Conservation (phyloP, 1,140 invertebrate species). For the Euwallacea fornicatus region DNA sequence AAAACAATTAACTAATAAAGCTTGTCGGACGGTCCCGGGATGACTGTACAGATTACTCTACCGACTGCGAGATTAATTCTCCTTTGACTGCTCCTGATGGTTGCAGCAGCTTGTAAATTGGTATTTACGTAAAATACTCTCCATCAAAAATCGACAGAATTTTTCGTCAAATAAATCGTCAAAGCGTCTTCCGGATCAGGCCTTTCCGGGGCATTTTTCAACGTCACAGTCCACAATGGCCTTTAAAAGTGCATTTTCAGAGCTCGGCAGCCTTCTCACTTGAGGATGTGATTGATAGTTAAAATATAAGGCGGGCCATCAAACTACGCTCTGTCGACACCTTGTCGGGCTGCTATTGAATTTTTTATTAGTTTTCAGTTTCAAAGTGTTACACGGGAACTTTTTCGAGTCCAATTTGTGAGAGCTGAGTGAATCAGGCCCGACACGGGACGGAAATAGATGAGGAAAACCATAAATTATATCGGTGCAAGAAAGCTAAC, state of each 20-base stretch:
- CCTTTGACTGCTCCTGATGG: no score
- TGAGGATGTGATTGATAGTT: constrained; percentile 23
- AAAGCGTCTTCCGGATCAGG: constrained; percentile 9
- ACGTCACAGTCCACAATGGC: constrained; percentile 21
- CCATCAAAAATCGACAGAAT: neutral
- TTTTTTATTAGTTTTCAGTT: constrained; percentile 26
- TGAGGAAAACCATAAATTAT: constrained; percentile 12
- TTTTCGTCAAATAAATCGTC: constrained; percentile 15
- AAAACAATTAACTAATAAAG: no score
- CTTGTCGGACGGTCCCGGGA: no score
- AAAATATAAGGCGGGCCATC: constrained; percentile 23
- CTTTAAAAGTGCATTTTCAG: constrained; percentile 29
- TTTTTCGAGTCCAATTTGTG: constrained; percentile 17
- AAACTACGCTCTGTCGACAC: constrained; percentile 15
- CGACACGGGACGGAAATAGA: constrained; percentile 4
- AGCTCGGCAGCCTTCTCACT: constrained; percentile 22
- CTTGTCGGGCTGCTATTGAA: constrained; percentile 20
- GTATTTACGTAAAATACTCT: neutral
- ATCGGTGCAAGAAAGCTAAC: constrained; percentile 1
- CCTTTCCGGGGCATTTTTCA: constrained; percentile 25
- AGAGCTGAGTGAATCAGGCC: constrained; percentile 10
- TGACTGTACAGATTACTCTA: no score
- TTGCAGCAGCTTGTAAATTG: neutral
- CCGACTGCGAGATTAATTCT: no score
- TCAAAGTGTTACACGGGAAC: constrained; percentile 7